Conservation (phyloP, 2,888 invertebrate species). For the Cryptus viduatorius region DNA sequence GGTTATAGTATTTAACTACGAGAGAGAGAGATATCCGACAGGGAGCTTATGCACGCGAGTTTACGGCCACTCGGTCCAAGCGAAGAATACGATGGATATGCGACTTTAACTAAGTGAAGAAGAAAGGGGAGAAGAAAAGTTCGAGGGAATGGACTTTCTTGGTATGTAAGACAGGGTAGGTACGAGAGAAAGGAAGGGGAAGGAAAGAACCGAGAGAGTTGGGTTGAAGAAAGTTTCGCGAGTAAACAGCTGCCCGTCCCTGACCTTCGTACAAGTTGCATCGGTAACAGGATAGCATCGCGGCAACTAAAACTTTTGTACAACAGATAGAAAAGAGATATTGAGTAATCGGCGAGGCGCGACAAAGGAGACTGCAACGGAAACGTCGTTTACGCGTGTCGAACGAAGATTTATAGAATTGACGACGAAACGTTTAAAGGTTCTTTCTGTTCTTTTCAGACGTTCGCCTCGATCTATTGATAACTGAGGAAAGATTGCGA, state of each 20-base stretch:
- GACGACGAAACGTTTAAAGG: constrained; percentile 4
- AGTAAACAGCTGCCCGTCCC: constrained; percentile 69
- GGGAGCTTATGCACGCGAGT: constrained; percentile 5
- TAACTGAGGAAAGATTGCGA: too few relatives aligned
- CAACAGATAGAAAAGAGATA: constrained; percentile 58
- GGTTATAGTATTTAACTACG: too few relatives aligned
- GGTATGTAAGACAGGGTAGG: neutral
- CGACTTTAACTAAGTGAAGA: constrained; percentile 66
- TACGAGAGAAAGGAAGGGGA: constrained; percentile 58
- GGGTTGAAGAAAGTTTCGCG: constrained; percentile 76
- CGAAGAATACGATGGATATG: constrained; percentile 74
- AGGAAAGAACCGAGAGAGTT: constrained; percentile 48
- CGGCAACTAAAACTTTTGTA: constrained; percentile 64
- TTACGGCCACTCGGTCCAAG: constrained; percentile 77
- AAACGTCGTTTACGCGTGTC: neutral
- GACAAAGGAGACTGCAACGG: constrained; percentile 45
- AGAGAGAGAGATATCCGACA: neutral
- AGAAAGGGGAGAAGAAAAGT: neutral
- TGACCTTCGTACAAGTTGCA: constrained; percentile 73
- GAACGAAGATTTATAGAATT: constrained; percentile 54
- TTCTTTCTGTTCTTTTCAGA: too few relatives aligned
- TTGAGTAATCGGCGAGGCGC: constrained; percentile 59
- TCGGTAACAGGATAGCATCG: constrained; percentile 74
- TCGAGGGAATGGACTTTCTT: constrained; percentile 31
- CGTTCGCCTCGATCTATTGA: too few relatives aligned